phyloP scores from a whole-genome alignment of 2,113 vertebrate species.

The Himantopus leucocephalus region DNA sequence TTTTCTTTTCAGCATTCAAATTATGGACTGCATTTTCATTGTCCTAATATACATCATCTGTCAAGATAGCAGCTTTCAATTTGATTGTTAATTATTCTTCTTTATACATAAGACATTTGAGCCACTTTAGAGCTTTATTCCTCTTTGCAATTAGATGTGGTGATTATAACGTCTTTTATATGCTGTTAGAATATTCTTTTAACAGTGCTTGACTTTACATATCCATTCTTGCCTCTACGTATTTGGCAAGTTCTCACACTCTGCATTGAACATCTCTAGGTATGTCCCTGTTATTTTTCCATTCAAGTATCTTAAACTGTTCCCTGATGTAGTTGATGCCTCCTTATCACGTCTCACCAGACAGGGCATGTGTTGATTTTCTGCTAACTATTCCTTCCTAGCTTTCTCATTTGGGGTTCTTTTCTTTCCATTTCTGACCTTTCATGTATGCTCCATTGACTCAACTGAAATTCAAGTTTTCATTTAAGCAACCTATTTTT shows the following conservation, averaged over 20 bases:
- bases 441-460: background rate
- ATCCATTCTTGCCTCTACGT: background rate
- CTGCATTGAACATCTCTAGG: background rate
- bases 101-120: slow-evolving; percentile 25
- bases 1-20: background rate
- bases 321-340: background rate
- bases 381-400: background rate
- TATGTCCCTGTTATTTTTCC: background rate
- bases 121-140: slow-evolving; percentile 41
- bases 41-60: background rate
- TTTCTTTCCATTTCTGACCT: background rate
- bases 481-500: background rate
- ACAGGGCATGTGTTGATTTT: background rate
- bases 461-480: background rate
- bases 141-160: slow-evolving; percentile 34
- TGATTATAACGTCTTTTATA: slow-evolving; percentile 39
- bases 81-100: slow-evolving; percentile 46
- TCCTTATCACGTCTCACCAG: background rate
- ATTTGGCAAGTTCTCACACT: background rate
- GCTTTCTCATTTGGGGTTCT: background rate
- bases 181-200: slow-evolving; percentile 18
- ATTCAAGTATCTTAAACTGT: background rate
- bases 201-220: slow-evolving; percentile 20
- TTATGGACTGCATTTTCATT: background rate
- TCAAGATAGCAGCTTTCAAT: slow-evolving; percentile 34